Conservation (phyloP, 2,113 vertebrate genomes). For the Bothrops jararaca region DNA sequence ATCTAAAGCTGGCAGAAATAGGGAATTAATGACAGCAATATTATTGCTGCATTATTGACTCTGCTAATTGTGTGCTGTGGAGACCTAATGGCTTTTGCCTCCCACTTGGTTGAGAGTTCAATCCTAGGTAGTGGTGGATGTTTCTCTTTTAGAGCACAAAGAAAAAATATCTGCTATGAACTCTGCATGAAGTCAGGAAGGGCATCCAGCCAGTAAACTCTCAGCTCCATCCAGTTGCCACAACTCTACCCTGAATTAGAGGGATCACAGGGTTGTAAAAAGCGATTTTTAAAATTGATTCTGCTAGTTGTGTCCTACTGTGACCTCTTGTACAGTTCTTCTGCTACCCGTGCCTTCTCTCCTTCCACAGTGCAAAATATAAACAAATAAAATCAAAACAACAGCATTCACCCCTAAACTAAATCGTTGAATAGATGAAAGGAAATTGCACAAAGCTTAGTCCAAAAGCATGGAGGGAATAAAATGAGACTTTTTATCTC, state of each 20-base stretch:
- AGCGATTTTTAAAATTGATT: neutral
- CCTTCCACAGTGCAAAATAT: neutral
- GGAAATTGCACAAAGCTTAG: neutral
- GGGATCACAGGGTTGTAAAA: neutral
- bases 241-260: neutral
- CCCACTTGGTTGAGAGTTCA: neutral
- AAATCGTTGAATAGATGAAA: neutral
- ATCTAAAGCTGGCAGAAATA: neutral
- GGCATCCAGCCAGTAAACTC: neutral
- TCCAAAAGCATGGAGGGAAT: neutral
- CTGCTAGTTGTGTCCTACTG: neutral
- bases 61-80: neutral
- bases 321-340: neutral
- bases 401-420: neutral
- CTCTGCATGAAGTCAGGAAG: neutral
- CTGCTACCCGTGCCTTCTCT: neutral
- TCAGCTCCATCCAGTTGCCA: neutral
- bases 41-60: neutral
- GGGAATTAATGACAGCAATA: neutral
- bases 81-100: neutral
- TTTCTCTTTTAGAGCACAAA: neutral
- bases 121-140: neutral
- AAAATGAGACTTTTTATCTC: slow-evolving; percentile 9
- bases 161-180: neutral
- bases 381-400: neutral